A percentile compares a stretch with the other conserved stretches of the same genome.
Conservation (phyloP, 2,113 vertebrate genomes). For the Hyperoodon ampullatus region DNA sequence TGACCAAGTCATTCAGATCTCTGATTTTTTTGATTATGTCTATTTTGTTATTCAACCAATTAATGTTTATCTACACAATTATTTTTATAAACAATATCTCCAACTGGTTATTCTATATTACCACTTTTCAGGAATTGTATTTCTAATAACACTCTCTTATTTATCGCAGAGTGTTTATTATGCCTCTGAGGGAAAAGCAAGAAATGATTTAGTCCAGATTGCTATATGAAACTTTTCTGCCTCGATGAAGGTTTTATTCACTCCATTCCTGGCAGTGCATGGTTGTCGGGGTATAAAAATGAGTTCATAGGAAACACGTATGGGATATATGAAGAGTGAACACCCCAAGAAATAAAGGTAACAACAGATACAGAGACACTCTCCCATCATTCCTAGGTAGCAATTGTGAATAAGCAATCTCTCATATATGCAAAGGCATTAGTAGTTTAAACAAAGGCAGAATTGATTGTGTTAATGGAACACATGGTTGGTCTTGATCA, state of each 20-base stretch:
- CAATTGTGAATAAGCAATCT: background rate
- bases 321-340: background rate
- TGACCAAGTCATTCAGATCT: background rate
- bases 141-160: background rate
- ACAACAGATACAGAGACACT: background rate
- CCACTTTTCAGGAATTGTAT: background rate
- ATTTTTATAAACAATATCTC: background rate
- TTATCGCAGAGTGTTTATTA: background rate
- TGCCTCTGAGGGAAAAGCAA: background rate
- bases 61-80: background rate
- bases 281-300: background rate
- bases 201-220: background rate
- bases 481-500: background rate
- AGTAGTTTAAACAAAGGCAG: background rate
- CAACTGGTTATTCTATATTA: background rate
- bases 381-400: accelerated
- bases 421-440: background rate
- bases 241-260: background rate
- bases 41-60: background rate
- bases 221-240: background rate
- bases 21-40: background rate
- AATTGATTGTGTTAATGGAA: background rate
- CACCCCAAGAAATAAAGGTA: background rate
- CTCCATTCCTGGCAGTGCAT: background rate
- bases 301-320: background rate